Conservation (phyloP, 2,113 vertebrate genomes). For the Podarcis cretensis region DNA sequence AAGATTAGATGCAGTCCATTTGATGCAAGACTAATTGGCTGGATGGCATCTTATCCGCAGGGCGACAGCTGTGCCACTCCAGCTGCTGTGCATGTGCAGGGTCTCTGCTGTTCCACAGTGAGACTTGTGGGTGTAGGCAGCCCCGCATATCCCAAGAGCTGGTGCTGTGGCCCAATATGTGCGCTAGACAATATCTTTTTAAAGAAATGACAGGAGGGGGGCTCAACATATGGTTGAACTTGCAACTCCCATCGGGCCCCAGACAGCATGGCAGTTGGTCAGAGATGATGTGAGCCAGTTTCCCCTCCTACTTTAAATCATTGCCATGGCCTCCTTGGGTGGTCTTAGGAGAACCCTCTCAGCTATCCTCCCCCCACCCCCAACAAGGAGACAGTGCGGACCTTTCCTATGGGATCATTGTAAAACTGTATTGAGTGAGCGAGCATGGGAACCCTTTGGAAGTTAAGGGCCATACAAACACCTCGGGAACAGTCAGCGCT, state of each 20-base stretch:
- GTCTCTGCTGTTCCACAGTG: neutral
- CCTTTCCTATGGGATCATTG: neutral
- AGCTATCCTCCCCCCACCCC: no score
- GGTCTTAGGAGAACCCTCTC: neutral
- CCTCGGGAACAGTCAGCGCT: neutral
- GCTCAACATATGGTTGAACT: no score
- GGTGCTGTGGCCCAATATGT: neutral
- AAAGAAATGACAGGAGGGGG: no score
- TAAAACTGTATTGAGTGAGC: neutral
- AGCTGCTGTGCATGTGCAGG: neutral
- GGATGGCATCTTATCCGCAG: neutral
- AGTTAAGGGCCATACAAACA: neutral
- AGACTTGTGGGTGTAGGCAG: neutral
- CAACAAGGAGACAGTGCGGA: neutral
- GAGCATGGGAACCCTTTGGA: neutral
- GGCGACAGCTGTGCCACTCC: neutral
- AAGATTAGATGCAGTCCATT: neutral
- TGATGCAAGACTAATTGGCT: neutral
- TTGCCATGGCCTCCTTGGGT: neutral
- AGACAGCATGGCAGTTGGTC: no score
- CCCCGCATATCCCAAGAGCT: neutral
- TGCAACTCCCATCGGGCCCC: no score
- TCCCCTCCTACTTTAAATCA: neutral
- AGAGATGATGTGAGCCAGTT: no score
- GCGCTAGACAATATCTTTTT: neutral